Percentiles rank a stretch among this genome's conserved stretches.
Conservation (phyloP, 2,113 vertebrate species). For the Aegypius monachus region DNA sequence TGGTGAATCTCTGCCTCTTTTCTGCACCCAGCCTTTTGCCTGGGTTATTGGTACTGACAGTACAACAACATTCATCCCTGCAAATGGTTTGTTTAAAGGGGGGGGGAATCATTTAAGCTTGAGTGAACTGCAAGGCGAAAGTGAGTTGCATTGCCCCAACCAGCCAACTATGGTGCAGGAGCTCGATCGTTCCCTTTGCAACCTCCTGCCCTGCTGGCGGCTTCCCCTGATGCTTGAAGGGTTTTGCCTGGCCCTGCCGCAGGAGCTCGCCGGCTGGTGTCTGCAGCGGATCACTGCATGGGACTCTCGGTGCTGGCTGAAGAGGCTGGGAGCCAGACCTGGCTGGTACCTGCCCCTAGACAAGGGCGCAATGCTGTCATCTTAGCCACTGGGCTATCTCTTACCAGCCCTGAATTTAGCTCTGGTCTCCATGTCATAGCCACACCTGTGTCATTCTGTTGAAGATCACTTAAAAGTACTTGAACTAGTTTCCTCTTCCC, state of each 20-base stretch:
- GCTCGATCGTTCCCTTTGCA: accelerated
- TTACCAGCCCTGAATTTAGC: accelerated
- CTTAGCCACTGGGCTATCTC: neutral
- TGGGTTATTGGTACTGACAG: neutral
- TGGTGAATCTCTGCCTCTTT: neutral
- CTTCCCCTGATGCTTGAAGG: neutral
- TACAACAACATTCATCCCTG: neutral
- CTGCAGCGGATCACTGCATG: neutral
- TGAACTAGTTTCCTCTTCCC: neutral
- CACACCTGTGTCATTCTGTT: neutral
- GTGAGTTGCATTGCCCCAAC: neutral
- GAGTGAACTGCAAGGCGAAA: neutral
- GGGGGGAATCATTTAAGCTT: neutral
- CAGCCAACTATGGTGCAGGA: accelerated
- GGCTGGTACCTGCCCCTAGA: neutral
- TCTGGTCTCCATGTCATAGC: neutral
- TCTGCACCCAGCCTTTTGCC: neutral
- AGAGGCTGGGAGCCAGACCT: neutral
- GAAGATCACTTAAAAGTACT: neutral
- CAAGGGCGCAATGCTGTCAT: neutral
- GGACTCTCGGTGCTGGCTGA: neutral
- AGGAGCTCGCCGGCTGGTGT: neutral
- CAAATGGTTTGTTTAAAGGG: neutral
- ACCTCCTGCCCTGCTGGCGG: neutral
- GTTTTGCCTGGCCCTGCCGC: neutral